Evolutionary conservation across 1,140 invertebrate species (phyloP).

Genomic region (Heterodera carotae): DNA sequence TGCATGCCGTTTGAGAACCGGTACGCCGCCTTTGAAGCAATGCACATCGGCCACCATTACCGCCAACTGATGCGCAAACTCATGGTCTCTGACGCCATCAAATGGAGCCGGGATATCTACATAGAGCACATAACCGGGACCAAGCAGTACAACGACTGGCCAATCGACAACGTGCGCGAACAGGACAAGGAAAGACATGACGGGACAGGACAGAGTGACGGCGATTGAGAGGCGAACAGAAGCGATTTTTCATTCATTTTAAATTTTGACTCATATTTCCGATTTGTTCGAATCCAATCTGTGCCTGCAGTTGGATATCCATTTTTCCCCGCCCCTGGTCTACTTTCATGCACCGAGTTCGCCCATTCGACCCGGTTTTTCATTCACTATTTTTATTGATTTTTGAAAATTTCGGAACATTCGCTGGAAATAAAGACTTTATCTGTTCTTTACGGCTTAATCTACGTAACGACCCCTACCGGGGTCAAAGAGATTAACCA

Average conservation of each 20-base stretch:
- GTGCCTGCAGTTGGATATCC: not conserved
- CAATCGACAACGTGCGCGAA: not conserved
- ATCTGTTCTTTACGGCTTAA: conserved; percentile 34
- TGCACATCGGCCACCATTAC: conserved; percentile 27
- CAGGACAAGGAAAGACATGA: too few relatives aligned
- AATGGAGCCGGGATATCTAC: not conserved
- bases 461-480: conserved; percentile 30
- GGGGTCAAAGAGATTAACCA: conserved; percentile 29
- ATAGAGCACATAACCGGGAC: not conserved
- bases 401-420: not conserved
- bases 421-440: not conserved
- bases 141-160: not conserved
- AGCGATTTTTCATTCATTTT: not conserved
- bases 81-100: conserved; percentile 2
- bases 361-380: too few relatives aligned
- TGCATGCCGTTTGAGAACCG: conserved; percentile 31
- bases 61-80: conserved; percentile 28
- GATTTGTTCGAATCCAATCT: not conserved
- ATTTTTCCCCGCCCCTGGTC: not conserved
- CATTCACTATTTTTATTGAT: not conserved
- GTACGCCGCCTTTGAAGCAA: too few relatives aligned
- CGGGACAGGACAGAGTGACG: not conserved
- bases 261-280: not conserved
- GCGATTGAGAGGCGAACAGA: not conserved
- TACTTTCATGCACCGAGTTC: not conserved